Conservation (phyloP, 30 jellyfish, hydroid and myxozoan species). For the Nemopilema nomurai region DNA sequence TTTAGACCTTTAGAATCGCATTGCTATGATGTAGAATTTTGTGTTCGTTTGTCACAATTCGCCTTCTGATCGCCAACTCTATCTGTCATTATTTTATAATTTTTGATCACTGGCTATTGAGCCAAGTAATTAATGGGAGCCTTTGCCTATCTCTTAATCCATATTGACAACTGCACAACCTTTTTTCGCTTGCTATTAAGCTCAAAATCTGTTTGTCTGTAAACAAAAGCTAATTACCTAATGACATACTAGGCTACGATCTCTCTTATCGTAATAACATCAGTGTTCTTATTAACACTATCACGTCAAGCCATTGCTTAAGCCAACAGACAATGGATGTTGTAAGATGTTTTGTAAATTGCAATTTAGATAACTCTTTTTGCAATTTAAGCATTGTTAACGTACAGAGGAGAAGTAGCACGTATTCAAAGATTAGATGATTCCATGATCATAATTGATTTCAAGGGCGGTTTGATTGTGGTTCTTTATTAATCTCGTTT, state of each 20-base stretch:
- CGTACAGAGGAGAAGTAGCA: background rate
- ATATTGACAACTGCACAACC: background rate
- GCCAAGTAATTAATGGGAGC: background rate
- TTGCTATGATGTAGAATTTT: too few species aligned
- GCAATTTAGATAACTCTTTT: constrained; percentile 33
- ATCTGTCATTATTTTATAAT: too few species aligned
- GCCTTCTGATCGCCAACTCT: too few species aligned
- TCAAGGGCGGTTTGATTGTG: constrained; percentile 38
- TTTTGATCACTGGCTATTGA: too few species aligned
- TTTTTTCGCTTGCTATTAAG: background rate
- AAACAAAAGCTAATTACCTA: constrained; percentile 22
- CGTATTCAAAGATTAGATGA: constrained; percentile 25
- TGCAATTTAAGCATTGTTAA: constrained; percentile 5
- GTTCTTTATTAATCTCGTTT: constrained; percentile 21
- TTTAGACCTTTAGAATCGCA: too few species aligned
- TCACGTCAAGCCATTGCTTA: constrained; percentile 23
- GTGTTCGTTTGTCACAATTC: too few species aligned
- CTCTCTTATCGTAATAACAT: constrained; percentile 20
- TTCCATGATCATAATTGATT: background rate
- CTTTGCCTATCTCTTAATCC: background rate
- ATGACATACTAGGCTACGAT: constrained; percentile 23
- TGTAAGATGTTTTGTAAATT: constrained; percentile 24
- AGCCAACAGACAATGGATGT: constrained; percentile 13
- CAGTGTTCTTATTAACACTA: constrained; percentile 30
- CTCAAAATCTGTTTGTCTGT: constrained; percentile 4